Evolutionary conservation across 2,888 invertebrate genomes (phyloP).

Genomic region (Dicranocentrus wangi): DNA sequence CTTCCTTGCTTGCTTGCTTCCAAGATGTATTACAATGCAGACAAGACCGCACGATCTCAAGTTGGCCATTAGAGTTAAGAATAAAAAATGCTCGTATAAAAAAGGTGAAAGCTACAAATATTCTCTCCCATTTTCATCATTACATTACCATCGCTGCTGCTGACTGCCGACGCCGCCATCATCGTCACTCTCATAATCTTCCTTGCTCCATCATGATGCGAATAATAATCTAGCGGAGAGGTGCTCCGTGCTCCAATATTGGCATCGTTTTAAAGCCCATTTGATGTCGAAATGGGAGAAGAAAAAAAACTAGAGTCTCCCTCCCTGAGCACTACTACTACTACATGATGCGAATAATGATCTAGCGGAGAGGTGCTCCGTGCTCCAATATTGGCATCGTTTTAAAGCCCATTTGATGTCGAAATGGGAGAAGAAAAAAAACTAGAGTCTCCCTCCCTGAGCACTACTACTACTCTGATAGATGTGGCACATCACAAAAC

Average conservation of each 20-base stretch:
- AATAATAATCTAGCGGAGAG: conserved; percentile 28
- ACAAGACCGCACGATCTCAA: not conserved
- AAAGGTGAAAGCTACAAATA: conserved; percentile 49
- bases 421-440: not conserved
- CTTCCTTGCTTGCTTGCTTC: not conserved
- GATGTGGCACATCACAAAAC: conserved; percentile 26
- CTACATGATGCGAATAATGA: conserved; percentile 41
- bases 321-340: too few relatives aligned
- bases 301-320: not conserved
- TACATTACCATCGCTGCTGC: conserved; percentile 20
- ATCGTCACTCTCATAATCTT: conserved; percentile 45
- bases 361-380: not conserved
- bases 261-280: conserved; percentile 27
- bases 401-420: conserved; percentile 17
- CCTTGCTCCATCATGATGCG: conserved; percentile 34
- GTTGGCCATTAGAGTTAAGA: conserved; percentile 36
- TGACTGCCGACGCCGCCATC: too few relatives aligned
- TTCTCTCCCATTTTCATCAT: conserved; percentile 46
- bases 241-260: conserved; percentile 31
- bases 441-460: too few relatives aligned
- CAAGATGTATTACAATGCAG: not conserved
- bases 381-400: conserved; percentile 28
- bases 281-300: not conserved
- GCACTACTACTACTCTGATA: conserved; percentile 28
- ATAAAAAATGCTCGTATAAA: conserved; percentile 1